Evolutionary conservation across 2,113 vertebrate genomes (phyloP).

Genomic region (Ptychochromis oligacanthus): DNA sequence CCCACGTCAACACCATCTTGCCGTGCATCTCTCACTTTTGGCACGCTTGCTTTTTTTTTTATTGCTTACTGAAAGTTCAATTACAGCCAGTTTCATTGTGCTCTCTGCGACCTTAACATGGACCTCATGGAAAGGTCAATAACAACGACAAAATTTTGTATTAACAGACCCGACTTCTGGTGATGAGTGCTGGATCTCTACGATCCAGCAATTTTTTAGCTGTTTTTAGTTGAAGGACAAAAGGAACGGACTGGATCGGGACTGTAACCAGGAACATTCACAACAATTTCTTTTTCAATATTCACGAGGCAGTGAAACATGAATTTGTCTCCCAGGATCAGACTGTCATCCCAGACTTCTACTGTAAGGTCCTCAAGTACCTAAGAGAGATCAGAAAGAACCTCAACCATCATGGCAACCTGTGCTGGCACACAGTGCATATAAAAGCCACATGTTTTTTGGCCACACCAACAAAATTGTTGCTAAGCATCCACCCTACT

Average conservation of each 20-base stretch:
- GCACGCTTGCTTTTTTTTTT: neutral
- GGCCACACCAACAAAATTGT: neutral
- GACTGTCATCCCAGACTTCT: neutral
- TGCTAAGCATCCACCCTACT: neutral
- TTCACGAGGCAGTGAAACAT: neutral
- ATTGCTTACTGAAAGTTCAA: neutral
- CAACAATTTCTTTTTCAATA: neutral
- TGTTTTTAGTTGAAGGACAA: neutral
- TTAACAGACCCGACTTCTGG: neutral
- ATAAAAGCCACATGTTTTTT: neutral
- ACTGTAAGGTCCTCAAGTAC: neutral
- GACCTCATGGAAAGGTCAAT: neutral
- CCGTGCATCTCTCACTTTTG: neutral
- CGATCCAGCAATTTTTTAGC: no score
- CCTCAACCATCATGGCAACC: neutral
- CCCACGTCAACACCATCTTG: neutral
- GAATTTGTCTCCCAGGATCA: neutral
- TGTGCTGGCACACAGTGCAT: neutral
- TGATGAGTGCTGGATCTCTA: neutral
- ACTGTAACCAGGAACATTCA: neutral
- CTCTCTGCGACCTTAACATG: neutral
- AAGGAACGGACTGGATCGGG: neutral
- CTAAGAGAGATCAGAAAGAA: neutral
- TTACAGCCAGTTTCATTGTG: neutral
- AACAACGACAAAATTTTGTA: slow-evolving; percentile 4